Base-by-base conservation (phyloP, 2,797 vertebrate species). In the Tragopan temminckii region DNA sequence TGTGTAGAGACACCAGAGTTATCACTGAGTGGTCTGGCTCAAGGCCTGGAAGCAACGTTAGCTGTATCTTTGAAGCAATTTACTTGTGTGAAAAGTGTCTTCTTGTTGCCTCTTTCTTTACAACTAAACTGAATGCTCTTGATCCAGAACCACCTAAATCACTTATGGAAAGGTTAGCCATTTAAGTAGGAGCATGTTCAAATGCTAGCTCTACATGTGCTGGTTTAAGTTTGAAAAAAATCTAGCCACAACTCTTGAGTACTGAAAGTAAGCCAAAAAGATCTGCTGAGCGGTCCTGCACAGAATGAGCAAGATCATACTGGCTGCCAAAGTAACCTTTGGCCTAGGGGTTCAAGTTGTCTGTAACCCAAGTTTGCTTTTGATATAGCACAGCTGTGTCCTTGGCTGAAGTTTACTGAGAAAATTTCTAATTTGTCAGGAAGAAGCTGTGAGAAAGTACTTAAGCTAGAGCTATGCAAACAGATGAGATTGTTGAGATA, bases 401-500 rank as follows among this genome's bases (percentile, higher is more conserved):
- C 64, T 92, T 96, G 96, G 89, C 94, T 92, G 13, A 48, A 46
- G 38, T 62, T 85, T 61, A 43, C 62, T 78, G 91, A 89, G 86
- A 94, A 85, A 92, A 92, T 68, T 66, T 38, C 58, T 46, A 82
- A 93, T 27, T 31, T 93, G 50, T 64, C 58, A 96, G 81, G 35
- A 90, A 64, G 68, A 89, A 93, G 50, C 46, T 92, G 87, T 93
- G 89, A 92, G 96, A 96, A 93, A 89, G 11, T 92, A 63, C 40
- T 71, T 50, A 75, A 77, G 35, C 35, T 68, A 58, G 45, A 85
- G 24, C 16, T 38, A 27, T 27, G 24, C 66, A 70, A 72, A 55
- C 4, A 33, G 2, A 23, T 40, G 20, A 94, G 91, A 94, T 91
- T 58, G 9, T 55, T 33, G 36, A 93, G 87, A 93, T 38, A 92